Percentiles rank a stretch among this genome's conserved stretches.
phyloP scores from a whole-genome alignment of 2,113 vertebrate species.

The Austrofundulus limnaeus region DNA sequence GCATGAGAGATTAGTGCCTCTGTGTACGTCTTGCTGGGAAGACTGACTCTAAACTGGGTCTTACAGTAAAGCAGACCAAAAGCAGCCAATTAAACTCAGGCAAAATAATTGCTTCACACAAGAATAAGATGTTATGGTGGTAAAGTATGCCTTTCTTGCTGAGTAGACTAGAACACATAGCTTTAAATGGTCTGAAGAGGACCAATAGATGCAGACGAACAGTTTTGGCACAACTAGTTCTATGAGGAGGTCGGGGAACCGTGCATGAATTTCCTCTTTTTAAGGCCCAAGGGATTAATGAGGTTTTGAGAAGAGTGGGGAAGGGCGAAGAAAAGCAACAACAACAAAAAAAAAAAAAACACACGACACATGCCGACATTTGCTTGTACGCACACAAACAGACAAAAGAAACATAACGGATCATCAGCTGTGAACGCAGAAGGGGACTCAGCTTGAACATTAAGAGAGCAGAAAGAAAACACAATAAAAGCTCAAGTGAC shows the following conservation, averaged over 20 bases:
- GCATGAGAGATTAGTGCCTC: conserved; percentile 31
- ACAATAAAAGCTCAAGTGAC: conserved; percentile 30
- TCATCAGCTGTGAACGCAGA: conserved; percentile 37
- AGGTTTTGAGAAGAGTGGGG: conserved; percentile 29
- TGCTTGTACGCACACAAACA: conserved; percentile 18
- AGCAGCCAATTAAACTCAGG: neutral
- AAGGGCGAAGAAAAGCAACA: conserved; percentile 36
- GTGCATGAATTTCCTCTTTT: conserved; percentile 61
- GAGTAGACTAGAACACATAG: neutral
- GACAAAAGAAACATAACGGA: conserved; percentile 4
- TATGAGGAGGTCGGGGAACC: conserved; percentile 35
- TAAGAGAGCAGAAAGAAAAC: conserved; percentile 30
- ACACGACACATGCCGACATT: conserved; percentile 16
- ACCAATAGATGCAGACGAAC: conserved; percentile 4
- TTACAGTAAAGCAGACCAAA: conserved; percentile 16
- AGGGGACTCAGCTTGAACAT: conserved; percentile 39
- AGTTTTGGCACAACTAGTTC: conserved; percentile 10
- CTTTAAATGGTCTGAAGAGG: conserved; percentile 9
- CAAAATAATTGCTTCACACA: neutral
- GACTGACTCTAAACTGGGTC: conserved; percentile 18
- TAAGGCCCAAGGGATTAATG: conserved; percentile 59
- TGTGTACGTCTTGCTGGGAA: conserved; percentile 22
- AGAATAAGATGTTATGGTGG: conserved; percentile 8
- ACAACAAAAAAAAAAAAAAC: too few species aligned
- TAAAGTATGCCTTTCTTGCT: neutral